phyloP scores from a whole-genome alignment of 1,140 invertebrate species.

The Portunus trituberculatus region DNA sequence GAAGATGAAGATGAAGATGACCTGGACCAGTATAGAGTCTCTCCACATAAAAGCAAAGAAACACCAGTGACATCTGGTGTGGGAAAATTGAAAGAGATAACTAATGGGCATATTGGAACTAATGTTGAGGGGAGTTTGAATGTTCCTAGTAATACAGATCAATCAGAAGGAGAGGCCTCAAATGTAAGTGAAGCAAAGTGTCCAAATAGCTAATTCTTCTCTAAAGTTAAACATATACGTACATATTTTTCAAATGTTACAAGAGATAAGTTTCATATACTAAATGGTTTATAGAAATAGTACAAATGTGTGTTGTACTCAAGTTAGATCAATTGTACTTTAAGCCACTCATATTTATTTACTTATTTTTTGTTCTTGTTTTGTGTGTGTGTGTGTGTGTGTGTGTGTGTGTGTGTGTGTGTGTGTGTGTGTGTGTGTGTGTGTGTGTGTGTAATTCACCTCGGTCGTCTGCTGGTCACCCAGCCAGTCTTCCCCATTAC shows the following conservation, averaged over 20 bases:
- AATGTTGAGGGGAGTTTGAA: background rate
- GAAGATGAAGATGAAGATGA: constrained; percentile 68
- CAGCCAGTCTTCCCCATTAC: no score
- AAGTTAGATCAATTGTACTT: background rate
- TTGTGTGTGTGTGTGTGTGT: no score
- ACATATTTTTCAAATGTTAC: background rate
- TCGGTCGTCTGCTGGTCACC: no score
- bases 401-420: no score
- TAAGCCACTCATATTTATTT: background rate
- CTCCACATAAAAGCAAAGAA: background rate
- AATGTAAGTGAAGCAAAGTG: background rate
- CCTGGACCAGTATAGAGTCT: constrained; percentile 61
- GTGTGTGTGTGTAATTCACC: no score
- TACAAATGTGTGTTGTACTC: background rate
- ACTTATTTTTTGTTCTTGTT: background rate
- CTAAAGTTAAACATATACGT: background rate
- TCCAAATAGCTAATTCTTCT: background rate
- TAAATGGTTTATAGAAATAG: background rate
- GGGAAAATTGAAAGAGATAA: background rate
- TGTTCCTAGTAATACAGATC: background rate
- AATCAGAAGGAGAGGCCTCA: background rate
- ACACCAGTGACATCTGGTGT: background rate
- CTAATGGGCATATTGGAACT: background rate
- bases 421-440: no score
- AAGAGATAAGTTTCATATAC: background rate